Evolutionary conservation across 2,888 invertebrate genomes (phyloP), one percentile per base, ranked within the genome.

Genomic region (Eupithecia tripunctaria): DNA sequence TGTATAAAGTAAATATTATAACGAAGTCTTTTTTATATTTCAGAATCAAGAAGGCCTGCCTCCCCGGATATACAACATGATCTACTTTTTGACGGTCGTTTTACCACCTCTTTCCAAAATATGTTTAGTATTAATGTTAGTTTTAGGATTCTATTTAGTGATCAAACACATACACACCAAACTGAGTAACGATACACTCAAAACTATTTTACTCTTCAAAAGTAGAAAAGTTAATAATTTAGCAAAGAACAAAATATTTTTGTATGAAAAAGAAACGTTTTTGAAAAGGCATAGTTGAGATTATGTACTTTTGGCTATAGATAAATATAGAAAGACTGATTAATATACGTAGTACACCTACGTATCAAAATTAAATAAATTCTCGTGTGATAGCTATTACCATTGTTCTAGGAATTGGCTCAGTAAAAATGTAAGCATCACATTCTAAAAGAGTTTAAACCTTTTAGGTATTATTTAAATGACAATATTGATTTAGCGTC

Each of bases 41-140:
- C 94, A 96, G 96, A 93, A 94, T 81, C 95, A 96, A 91, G 94
- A 94, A 79, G 94, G 94, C 2, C 84, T 96, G 0, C 96, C 96
- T 0, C 82, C 89, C 41, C 89, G 91, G 72, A 95, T 96, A 56
- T 85, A 85, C 71, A 81, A 82, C 38, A 86, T 95, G 6, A 87
- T 96, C 59, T 94, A 93, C 80, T 94, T 96, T 78, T 91, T 91
- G 67, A 91, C 94, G 0, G 93, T 94, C 0, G 78, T 95, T 2
- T 74, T 96, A 62, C 96, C 96, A 15, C 91, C 91, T 0, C 71
- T 94, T 0, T 94, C 95, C 21, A 85, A 85, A 38, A 59, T 88
- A 1, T 71, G 89, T 36, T 82, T 90, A 27, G 82, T 81, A 5
- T 15, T 81, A 7, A 83, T 84, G 63, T 56, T 91, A 12, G 62